phyloP scores from a whole-genome alignment of 2,113 vertebrate genomes.

The Parotia lawesii region DNA sequence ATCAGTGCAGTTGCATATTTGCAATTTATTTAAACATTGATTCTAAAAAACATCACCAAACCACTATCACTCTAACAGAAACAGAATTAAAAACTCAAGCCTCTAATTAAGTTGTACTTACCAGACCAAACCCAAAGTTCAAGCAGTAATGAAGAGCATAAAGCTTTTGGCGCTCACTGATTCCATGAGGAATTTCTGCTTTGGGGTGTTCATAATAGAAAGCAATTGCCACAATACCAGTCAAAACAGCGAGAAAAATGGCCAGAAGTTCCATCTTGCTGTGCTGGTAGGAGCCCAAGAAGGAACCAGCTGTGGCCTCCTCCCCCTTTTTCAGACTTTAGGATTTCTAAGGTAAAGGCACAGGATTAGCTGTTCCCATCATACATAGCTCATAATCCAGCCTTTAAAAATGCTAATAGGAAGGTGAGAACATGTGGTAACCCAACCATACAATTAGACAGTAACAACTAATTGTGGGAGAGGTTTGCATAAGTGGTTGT shows the following conservation, averaged over 20 bases:
- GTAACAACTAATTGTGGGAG: neutral
- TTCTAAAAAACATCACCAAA: neutral
- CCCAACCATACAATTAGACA: neutral
- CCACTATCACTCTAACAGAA: neutral
- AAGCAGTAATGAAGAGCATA: neutral
- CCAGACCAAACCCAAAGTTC: slow-evolving; percentile 1
- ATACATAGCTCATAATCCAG: neutral
- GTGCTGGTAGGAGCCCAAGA: neutral
- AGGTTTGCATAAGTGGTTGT: neutral
- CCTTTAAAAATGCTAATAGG: neutral
- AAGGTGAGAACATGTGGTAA: neutral
- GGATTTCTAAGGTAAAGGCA: neutral
- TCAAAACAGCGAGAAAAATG: neutral
- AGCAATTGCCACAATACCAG: neutral
- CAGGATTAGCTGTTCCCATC: neutral
- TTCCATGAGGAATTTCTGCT: slow-evolving; percentile 24
- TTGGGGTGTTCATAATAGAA: slow-evolving; percentile 29
- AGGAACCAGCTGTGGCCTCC: neutral
- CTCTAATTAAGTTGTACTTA: slow-evolving; percentile 19
- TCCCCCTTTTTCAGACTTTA: neutral
- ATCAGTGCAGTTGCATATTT: neutral
- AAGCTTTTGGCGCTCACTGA: slow-evolving; percentile 6
- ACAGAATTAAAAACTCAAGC: neutral
- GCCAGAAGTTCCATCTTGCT: neutral
- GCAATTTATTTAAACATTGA: neutral